phyloP scores from a whole-genome alignment of 2,888 invertebrate genomes.

The Parnassius smintheus region DNA sequence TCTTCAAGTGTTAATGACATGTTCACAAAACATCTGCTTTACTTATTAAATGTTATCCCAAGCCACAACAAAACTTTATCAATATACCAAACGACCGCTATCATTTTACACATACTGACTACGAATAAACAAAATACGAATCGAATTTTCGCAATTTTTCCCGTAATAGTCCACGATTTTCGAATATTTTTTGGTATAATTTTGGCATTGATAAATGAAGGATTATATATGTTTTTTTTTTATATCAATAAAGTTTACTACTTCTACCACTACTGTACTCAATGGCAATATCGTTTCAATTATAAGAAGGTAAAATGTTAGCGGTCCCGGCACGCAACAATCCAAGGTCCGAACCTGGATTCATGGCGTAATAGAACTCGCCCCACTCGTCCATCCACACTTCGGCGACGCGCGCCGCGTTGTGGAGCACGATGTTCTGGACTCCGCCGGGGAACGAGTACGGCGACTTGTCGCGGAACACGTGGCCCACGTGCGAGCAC shows the following conservation, averaged over 20 bases:
- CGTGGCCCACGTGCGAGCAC: constrained; percentile 98
- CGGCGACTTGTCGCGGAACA: constrained; percentile 98
- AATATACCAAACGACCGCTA: constrained; percentile 46
- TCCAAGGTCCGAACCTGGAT: constrained; percentile 89
- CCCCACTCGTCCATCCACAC: constrained; percentile 99
- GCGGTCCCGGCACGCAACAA: constrained; percentile 37
- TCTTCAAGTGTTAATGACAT: constrained; percentile 52
- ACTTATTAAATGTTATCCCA: constrained; percentile 59
- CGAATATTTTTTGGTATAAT: too few species aligned
- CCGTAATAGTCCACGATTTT: too few species aligned
- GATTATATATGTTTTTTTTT: too few species aligned
- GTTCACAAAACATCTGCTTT: constrained; percentile 39
- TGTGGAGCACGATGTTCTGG: constrained; percentile 97
- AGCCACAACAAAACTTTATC: constrained; percentile 79
- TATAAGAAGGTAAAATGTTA: constrained; percentile 41
- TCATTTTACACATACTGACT: constrained; percentile 44
- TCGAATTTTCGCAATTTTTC: too few species aligned
- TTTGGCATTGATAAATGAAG: too few species aligned
- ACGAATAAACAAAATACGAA: too few species aligned
- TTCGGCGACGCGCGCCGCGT: constrained; percentile 98
- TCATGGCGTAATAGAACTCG: constrained; percentile 99
- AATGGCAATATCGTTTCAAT: too few species aligned
- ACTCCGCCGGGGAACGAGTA: constrained; percentile 99
- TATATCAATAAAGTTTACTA: too few species aligned
- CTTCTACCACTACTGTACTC: too few species aligned